These are phyloP conservation scores for Fopius arisanus DNA, from an alignment of 1,140 invertebrate genomes.

Conservation along the genomic window DNA sequence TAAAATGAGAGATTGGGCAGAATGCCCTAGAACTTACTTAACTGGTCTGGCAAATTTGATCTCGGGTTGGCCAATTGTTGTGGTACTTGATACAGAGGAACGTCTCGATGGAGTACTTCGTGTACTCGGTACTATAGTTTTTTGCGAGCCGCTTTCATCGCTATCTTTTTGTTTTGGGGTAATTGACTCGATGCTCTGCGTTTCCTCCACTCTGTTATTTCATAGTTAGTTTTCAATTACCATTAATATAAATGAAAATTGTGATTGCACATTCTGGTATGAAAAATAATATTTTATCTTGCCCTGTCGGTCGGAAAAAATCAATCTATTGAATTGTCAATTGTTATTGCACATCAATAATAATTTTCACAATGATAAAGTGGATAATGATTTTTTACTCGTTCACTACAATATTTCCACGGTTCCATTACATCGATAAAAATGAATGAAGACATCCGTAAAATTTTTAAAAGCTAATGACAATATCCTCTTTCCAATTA, in stretches of 20 bases:
- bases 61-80: conserved; percentile 51
- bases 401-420: too few species aligned
- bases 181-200: conserved; percentile 45
- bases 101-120: conserved; percentile 42
- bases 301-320: too few species aligned
- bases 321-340: too few species aligned
- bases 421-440: too few species aligned
- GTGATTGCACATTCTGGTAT: too few species aligned
- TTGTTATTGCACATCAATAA: too few species aligned
- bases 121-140: conserved; percentile 47
- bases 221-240: background rate
- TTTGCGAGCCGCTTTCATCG: conserved; percentile 48
- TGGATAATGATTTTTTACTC: too few species aligned
- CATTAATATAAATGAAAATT: background rate
- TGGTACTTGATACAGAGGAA: conserved; percentile 43
- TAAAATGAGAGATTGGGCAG: conserved; percentile 21
- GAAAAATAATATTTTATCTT: too few species aligned
- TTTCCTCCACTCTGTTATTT: conserved; percentile 45
- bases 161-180: conserved; percentile 44
- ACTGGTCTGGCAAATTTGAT: conserved; percentile 60
- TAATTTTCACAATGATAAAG: too few species aligned
- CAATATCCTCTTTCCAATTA: too few species aligned
- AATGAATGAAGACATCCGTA: too few species aligned
- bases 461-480: too few species aligned
- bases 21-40: conserved; percentile 53